Percentiles rank a stretch among this genome's conserved stretches.
phyloP scores from a whole-genome alignment of 2,888 invertebrate genomes.

The Lithophane leautieri region DNA sequence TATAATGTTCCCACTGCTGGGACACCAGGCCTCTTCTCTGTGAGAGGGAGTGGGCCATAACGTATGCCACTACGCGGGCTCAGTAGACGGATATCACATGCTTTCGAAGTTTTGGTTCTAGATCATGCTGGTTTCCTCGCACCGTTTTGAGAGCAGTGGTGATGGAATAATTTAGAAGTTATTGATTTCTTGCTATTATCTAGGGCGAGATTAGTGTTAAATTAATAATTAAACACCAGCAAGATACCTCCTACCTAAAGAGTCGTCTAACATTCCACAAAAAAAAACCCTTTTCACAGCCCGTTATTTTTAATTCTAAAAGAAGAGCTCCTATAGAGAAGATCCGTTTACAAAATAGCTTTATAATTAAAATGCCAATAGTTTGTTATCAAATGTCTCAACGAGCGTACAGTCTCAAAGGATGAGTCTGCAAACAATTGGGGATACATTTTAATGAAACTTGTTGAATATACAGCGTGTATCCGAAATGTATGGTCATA shows the following conservation, averaged over 20 bases:
- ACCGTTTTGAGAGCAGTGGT: no score
- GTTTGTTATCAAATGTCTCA: conserved; percentile 46
- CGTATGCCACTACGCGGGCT: no score
- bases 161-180: not conserved
- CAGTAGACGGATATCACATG: no score
- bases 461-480: conserved; percentile 2
- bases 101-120: no score
- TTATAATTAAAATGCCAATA: conserved; percentile 61
- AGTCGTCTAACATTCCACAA: not conserved
- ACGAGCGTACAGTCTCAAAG: conserved; percentile 40
- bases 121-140: no score
- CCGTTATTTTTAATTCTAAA: conserved; percentile 17
- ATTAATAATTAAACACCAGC: not conserved
- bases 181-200: not conserved
- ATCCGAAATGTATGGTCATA: not conserved
- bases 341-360: conserved; percentile 18
- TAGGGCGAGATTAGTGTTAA: not conserved
- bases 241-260: not conserved
- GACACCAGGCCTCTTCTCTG: no score
- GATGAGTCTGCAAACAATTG: not conserved
- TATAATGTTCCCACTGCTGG: no score
- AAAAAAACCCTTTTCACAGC: conserved; percentile 7
- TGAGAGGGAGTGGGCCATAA: no score
- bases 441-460: conserved; percentile 22
- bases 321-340: conserved; percentile 15